Percentiles rank a stretch among this genome's conserved stretches.
phyloP scores from a whole-genome alignment of 2,888 invertebrate species.

The Peribatodes rhomboidaria region DNA sequence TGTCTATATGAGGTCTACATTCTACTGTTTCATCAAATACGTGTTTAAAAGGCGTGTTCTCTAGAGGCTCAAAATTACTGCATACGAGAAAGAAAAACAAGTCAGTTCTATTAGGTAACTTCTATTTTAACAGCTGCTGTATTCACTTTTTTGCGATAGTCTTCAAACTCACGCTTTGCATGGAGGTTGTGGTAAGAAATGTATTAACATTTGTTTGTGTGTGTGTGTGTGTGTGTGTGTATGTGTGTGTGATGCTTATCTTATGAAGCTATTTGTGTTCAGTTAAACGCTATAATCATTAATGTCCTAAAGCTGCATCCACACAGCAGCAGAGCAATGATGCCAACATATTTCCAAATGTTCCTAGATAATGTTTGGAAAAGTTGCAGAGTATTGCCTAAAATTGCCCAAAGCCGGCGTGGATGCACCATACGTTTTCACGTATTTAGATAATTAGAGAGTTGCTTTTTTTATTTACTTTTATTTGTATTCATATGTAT shows the following conservation, averaged over 20 bases:
- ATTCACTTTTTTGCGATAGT: constrained; percentile 5
- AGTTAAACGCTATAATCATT: not conserved
- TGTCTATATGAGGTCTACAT: too few relatives aligned
- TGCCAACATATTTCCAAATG: too few relatives aligned
- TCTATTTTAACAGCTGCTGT: not conserved
- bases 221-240: constrained; percentile 12
- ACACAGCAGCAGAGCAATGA: too few relatives aligned
- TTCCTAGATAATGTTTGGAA: too few relatives aligned
- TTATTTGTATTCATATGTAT: not conserved
- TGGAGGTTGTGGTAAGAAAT: constrained; percentile 42
- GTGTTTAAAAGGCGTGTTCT: too few relatives aligned
- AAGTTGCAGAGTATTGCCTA: too few relatives aligned
- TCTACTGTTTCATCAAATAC: too few relatives aligned
- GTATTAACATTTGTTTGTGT: constrained; percentile 6
- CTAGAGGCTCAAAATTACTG: constrained; percentile 55
- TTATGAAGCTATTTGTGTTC: not conserved
- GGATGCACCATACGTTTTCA: too few relatives aligned
- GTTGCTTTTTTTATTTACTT: not conserved
- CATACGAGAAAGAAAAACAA: constrained; percentile 28
- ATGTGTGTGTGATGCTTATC: not conserved
- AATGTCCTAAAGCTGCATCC: too few relatives aligned
- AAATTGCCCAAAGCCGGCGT: too few relatives aligned
- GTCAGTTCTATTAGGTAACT: too few relatives aligned
- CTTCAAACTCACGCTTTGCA: constrained; percentile 36
- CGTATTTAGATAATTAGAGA: not conserved